These are phyloP conservation scores for Loripinus fragilis DNA, from an alignment of 2,888 invertebrate genomes.

Conservation along the genomic window DNA sequence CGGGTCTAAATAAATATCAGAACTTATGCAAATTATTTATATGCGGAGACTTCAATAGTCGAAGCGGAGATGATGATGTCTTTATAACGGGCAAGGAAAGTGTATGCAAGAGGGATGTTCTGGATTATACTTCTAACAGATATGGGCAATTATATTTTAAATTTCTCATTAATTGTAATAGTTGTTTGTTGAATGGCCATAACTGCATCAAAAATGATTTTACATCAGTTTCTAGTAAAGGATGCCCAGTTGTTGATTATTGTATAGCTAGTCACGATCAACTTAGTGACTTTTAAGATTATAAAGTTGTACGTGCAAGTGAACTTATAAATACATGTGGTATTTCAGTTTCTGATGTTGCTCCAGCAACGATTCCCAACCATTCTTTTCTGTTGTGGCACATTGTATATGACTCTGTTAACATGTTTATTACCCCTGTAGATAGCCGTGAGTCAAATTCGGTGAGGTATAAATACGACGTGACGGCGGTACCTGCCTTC, in stretches of 20 bases:
- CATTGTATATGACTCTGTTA: conserved; percentile 2
- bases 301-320: not conserved
- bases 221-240: conserved; percentile 31
- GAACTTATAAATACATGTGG: conserved; percentile 7
- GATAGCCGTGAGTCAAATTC: not conserved
- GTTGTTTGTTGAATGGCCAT: conserved; percentile 45
- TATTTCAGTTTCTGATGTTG: not conserved
- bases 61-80: conserved; percentile 41
- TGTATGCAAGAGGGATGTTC: conserved; percentile 27
- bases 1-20: conserved; percentile 22
- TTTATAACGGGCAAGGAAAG: conserved; percentile 40
- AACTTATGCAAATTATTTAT: conserved; percentile 23
- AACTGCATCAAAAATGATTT: conserved; percentile 30
- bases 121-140: conserved; percentile 34
- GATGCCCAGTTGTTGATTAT: conserved; percentile 32
- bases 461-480: conserved; percentile 20
- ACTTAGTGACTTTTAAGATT: too few species aligned
- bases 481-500: conserved; percentile 23
- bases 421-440: not conserved
- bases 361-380: conserved; percentile 7
- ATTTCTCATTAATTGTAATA: conserved; percentile 25
- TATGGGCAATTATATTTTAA: conserved; percentile 3
- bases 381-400: conserved; percentile 34
- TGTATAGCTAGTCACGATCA: not conserved
- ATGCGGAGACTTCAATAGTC: conserved; percentile 45